Evolutionary conservation across 2,888 invertebrate species (phyloP).

Genomic region (Choreutis nemorana): DNA sequence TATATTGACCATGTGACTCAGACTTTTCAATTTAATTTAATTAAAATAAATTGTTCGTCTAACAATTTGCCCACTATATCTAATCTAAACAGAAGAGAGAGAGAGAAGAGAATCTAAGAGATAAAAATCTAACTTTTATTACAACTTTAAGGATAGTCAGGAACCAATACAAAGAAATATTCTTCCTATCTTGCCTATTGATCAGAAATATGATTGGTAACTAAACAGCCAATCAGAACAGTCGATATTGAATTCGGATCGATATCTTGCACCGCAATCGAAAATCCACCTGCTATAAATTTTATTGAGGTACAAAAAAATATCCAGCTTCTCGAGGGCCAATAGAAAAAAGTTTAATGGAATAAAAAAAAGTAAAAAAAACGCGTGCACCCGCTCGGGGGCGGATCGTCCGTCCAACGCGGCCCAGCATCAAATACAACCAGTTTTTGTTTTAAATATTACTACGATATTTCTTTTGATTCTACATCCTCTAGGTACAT

Average conservation of each 20-base stretch:
- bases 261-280: conserved; percentile 25
- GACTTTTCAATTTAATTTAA: too few species aligned
- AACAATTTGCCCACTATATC: too few species aligned
- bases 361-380: conserved; percentile 27
- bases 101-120: too few species aligned
- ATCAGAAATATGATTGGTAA: conserved; percentile 30
- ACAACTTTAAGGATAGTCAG: too few species aligned
- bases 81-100: too few species aligned
- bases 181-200: too few species aligned
- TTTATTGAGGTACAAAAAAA: conserved; percentile 43
- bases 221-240: conserved; percentile 24
- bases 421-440: conserved; percentile 38
- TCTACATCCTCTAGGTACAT: too few species aligned
- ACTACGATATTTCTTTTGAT: too few species aligned
- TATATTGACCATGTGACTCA: too few species aligned
- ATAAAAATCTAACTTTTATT: too few species aligned
- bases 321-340: conserved; percentile 48
- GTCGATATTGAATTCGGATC: conserved; percentile 33
- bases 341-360: conserved; percentile 62
- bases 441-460: conserved; percentile 45
- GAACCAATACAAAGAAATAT: too few species aligned
- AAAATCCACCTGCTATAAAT: conserved; percentile 56
- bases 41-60: too few species aligned
- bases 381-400: conserved; percentile 37
- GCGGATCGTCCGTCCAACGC: conserved; percentile 39